Evolutionary conservation across 2,113 vertebrate genomes (phyloP).

Genomic region (Gopherus evgoodei): DNA sequence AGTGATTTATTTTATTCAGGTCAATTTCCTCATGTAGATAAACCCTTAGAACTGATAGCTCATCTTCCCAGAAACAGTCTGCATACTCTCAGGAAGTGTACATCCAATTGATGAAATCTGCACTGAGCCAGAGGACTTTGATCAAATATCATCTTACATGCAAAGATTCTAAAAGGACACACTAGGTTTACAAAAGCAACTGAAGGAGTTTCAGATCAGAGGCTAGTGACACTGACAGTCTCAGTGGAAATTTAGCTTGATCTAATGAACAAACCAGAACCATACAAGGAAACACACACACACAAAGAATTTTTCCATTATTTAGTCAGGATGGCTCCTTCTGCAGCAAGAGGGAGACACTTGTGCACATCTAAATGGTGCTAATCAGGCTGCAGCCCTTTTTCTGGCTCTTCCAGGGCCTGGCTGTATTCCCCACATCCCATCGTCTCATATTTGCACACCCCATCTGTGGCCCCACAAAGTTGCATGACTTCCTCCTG

Average conservation of each 20-base stretch:
- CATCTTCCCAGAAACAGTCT: not conserved
- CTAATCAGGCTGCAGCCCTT: not conserved
- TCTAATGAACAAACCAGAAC: not conserved
- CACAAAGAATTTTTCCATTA: not conserved
- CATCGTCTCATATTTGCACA: not conserved
- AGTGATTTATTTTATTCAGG: not conserved
- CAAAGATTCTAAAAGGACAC: not conserved
- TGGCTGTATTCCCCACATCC: not conserved
- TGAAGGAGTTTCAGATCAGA: not conserved
- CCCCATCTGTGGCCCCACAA: not conserved
- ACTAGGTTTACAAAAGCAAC: not conserved
- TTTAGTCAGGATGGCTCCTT: not conserved
- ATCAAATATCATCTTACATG: not conserved
- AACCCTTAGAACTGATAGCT: not conserved
- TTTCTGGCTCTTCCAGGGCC: not conserved
- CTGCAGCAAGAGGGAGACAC: not conserved
- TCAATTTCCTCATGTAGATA: not conserved
- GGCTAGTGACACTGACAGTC: not conserved
- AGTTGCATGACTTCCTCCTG: not conserved
- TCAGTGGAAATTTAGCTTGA: not conserved
- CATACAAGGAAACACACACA: not conserved
- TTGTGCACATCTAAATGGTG: not conserved
- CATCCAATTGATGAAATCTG: not conserved
- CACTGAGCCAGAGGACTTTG: constrained; percentile 1
- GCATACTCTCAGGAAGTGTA: not conserved